phyloP scores from a whole-genome alignment of 2,888 invertebrate genomes.

The Hymenopus coronatus region DNA sequence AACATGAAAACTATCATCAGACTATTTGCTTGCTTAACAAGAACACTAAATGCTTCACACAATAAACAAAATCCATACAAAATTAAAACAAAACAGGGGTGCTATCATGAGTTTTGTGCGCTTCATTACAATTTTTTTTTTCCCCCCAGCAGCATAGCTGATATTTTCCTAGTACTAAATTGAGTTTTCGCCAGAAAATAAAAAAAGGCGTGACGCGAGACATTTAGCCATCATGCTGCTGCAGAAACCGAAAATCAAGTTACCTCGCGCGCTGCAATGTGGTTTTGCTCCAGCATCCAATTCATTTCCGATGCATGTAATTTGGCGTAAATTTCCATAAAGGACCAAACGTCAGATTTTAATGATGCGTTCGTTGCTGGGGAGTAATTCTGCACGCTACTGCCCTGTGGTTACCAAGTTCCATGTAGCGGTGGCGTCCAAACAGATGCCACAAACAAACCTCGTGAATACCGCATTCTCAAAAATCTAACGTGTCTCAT shows the following conservation, averaged over 20 bases:
- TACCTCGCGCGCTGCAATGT: not conserved
- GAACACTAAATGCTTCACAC: no score
- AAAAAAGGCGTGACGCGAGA: not conserved
- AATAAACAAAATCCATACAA: no score
- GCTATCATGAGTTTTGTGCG: no score
- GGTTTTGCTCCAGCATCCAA: not conserved
- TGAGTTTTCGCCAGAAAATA: not conserved
- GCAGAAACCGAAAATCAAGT: not conserved
- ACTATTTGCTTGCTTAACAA: no score
- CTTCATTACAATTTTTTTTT: not conserved
- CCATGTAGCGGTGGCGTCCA: no score
- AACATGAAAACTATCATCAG: no score
- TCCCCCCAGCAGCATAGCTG: not conserved
- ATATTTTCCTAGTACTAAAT: not conserved
- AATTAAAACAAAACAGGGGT: no score
- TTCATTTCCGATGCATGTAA: conserved; percentile 8
- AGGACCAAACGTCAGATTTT: not conserved
- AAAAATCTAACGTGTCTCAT: no score
- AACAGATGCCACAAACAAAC: no score
- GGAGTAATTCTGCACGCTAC: not conserved
- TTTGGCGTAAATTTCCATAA: not conserved
- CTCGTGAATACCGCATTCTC: no score
- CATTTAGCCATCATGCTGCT: not conserved
- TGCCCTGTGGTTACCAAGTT: not conserved
- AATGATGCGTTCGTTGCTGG: not conserved